These are phyloP conservation scores for Percina caprodes DNA, from an alignment of 2,113 vertebrate genomes.

Conservation along the genomic window DNA sequence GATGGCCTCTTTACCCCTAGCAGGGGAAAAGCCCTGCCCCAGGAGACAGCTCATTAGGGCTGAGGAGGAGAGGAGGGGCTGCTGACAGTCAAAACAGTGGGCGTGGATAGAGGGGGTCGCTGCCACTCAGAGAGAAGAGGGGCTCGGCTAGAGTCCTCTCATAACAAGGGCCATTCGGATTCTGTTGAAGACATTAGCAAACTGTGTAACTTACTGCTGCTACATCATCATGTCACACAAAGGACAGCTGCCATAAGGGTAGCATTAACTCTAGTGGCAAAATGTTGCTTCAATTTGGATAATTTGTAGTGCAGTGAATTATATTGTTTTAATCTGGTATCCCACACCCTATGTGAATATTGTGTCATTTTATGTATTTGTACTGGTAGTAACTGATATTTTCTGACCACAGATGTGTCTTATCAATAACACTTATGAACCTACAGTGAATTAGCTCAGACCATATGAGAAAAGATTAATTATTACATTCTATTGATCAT, in stretches of 20 bases:
- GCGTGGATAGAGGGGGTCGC: constrained; percentile 55
- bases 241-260: constrained; percentile 50
- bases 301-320: background rate
- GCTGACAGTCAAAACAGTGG: constrained; percentile 74
- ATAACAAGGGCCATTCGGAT: constrained; percentile 60
- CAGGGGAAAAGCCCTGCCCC: constrained; percentile 84
- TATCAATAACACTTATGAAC: background rate
- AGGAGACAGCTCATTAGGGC: constrained; percentile 90
- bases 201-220: constrained; percentile 39
- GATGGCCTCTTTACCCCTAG: constrained; percentile 90
- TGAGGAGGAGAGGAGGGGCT: constrained; percentile 60
- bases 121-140: constrained; percentile 66
- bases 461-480: background rate
- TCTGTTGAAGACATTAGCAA: constrained; percentile 61
- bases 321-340: background rate
- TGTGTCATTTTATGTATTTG: background rate
- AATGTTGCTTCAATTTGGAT: background rate
- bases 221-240: constrained; percentile 64
- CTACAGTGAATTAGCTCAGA: constrained; percentile 36
- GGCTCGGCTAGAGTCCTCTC: constrained; percentile 53
- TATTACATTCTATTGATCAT: constrained; percentile 75
- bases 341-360: background rate
- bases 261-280: constrained; percentile 38
- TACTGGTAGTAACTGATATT: too few species aligned
- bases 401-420: background rate